These are phyloP conservation scores for Drosophila nebulosa DNA, from an alignment of 1,140 invertebrate genomes.

Conservation along the genomic window DNA sequence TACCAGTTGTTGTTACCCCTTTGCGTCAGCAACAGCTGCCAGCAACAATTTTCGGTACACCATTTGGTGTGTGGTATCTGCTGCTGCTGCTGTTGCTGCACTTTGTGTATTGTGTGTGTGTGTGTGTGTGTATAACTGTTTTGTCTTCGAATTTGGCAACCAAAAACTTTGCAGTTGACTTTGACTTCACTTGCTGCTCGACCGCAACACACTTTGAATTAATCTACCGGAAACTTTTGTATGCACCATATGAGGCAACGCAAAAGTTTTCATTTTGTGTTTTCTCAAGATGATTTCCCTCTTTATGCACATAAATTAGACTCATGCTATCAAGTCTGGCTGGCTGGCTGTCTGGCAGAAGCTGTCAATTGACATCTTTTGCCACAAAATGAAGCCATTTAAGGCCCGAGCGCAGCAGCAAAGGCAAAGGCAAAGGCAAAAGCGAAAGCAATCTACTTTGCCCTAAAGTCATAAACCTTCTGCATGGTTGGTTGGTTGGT, in stretches of 20 bases:
- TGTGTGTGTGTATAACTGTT: constrained; percentile 6
- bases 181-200: constrained; percentile 34
- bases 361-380: constrained; percentile 68
- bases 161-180: constrained; percentile 55
- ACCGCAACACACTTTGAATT: constrained; percentile 66
- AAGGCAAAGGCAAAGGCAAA: constrained; percentile 22
- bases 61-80: constrained; percentile 32
- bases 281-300: constrained; percentile 22
- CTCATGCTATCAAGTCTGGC: constrained; percentile 13
- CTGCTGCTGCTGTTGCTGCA: constrained; percentile 5
- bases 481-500: constrained; percentile 45
- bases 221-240: constrained; percentile 71
- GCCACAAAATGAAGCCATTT: constrained; percentile 69
- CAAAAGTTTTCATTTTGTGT: constrained; percentile 55
- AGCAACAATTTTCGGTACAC: constrained; percentile 43
- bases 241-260: constrained; percentile 6
- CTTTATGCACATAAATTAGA: constrained; percentile 47
- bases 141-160: constrained; percentile 54
- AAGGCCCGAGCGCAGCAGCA: constrained; percentile 33
- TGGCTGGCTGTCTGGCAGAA: constrained; percentile 33
- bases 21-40: constrained; percentile 50
- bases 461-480: constrained; percentile 67
- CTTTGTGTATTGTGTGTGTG: constrained; percentile 19
- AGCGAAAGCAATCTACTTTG: constrained; percentile 52
- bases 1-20: neutral